Evolutionary conservation across 2,797 vertebrate genomes (phyloP), one percentile per base, ranked within the genome.

Genomic region (Sternotherus odoratus): DNA sequence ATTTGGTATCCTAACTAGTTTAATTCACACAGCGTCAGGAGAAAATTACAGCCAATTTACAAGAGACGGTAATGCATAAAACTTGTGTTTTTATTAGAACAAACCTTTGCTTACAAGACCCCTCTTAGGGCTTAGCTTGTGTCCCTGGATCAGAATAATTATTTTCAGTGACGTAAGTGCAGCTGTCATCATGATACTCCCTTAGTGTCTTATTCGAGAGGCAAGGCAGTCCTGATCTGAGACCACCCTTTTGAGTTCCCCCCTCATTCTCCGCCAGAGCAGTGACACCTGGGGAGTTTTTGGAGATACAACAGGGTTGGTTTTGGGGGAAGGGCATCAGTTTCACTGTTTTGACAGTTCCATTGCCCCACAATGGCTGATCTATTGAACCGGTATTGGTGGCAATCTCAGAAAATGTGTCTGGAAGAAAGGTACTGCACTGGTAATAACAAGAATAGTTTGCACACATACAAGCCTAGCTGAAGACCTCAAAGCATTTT

Each of bases 11-110:
- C 97, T 98, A 98, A 98, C 97, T 98, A 97, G 97, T 98, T 98
- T 98, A 98, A 98, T 98, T 98, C 98, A 97, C 94, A 96, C 96
- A 96, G 95, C 97, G 97, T 98, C 98, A 98, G 96, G 97, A 98
- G 97, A 97, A 98, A 98, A 98, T 98, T 98, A 97, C 97, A 97
- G 97, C 96, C 97, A 97, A 98, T 98, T 98, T 97, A 97, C 98
- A 98, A 98, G 95, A 96, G 97, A 97, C 96, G 96, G 86, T 95
- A 97, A 95, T 97, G 97, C 94, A 94, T 95, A 97, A 97, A 96
- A 96, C 97, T 97, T 98, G 97, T 66, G 95, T 97, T 98, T 97
- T 96, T 97, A 96, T 97, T 97, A 98, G 97, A 97, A 96, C 94
- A 96, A 96, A 96, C 94, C 95, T 96, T 69, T 97, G 96, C 95